Conservation (phyloP, 2,113 vertebrate genomes). For the Catagonus wagneri region DNA sequence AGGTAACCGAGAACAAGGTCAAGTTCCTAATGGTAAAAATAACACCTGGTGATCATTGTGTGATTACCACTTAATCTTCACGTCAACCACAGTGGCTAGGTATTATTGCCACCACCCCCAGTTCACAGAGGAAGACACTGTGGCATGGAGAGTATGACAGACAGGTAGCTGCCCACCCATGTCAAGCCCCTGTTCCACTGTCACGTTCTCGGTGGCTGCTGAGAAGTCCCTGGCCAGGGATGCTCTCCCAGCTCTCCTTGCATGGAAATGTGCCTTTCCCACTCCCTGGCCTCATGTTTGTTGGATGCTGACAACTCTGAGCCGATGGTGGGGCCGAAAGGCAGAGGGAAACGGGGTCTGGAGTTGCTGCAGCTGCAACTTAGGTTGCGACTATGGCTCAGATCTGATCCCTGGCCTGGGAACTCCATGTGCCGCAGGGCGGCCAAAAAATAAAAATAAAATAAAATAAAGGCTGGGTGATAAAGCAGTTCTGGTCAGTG, state of each 20-base stretch:
- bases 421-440: too few species aligned
- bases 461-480: too few species aligned
- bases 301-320: neutral
- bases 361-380: too few species aligned
- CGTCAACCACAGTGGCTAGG: accelerated
- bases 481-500: neutral
- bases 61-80: neutral
- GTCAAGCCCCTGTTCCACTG: neutral
- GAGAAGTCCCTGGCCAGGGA: too few species aligned
- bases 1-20: neutral
- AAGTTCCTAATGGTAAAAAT: neutral
- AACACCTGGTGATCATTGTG: neutral
- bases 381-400: too few species aligned
- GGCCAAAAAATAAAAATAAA: too few species aligned
- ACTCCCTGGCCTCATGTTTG: accelerated
- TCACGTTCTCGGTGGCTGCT: neutral
- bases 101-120: too few species aligned
- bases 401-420: too few species aligned
- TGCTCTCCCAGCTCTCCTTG: neutral
- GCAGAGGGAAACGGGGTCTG: neutral
- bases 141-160: too few species aligned
- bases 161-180: neutral
- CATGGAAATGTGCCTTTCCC: neutral
- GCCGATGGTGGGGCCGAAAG: accelerated
- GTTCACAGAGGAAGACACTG: neutral